Conservation (phyloP, 2,888 invertebrate species). For the Drosophila hawaiiensis region DNA sequence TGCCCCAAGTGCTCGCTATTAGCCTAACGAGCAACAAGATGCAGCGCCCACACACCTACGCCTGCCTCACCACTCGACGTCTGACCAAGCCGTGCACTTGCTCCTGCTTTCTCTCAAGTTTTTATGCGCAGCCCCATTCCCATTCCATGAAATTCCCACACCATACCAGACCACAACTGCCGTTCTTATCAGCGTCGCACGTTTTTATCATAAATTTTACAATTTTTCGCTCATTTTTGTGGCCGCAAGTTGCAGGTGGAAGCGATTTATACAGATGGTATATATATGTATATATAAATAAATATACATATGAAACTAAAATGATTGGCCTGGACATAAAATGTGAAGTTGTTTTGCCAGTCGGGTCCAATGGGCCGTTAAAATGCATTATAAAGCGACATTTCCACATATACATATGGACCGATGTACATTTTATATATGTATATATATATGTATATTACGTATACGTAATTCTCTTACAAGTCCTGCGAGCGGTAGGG, state of each 20-base stretch:
- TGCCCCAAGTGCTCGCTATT: constrained; percentile 54
- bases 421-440: background rate
- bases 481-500: background rate
- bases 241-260: constrained; percentile 42
- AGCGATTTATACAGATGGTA: constrained; percentile 10
- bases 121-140: constrained; percentile 8
- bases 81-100: constrained; percentile 51
- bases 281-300: constrained; percentile 6
- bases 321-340: constrained; percentile 38
- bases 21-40: constrained; percentile 71
- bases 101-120: constrained; percentile 24
- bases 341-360: constrained; percentile 36
- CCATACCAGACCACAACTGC: constrained; percentile 8
- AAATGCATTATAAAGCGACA: constrained; percentile 59
- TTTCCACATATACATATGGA: constrained; percentile 9
- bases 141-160: constrained; percentile 8
- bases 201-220: constrained; percentile 79
- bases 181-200: constrained; percentile 69
- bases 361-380: constrained; percentile 55
- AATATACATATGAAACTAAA: constrained; percentile 21
- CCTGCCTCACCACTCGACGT: constrained; percentile 13
- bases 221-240: constrained; percentile 65
- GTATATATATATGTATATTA: constrained; percentile 3
- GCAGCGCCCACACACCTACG: constrained; percentile 26
- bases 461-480: constrained; percentile 40